Evolutionary conservation across 2,797 vertebrate species (phyloP).

Genomic region (Tadarida brasiliensis): DNA sequence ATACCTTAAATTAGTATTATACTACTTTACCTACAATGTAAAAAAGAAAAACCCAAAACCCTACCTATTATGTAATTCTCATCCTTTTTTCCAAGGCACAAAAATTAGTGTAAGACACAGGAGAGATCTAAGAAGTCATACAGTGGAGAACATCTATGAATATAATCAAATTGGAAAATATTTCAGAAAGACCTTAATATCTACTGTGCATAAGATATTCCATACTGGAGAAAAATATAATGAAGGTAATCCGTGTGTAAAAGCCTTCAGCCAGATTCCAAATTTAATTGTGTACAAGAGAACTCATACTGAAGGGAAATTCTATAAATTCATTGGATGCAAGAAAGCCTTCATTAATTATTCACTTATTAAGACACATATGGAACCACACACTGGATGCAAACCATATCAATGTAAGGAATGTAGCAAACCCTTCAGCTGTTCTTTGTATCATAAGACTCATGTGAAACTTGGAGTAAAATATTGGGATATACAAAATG

Average conservation of each 20-base stretch:
- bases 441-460: conserved; percentile 2
- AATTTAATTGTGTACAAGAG: conserved; percentile 60
- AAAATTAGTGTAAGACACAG: neutral
- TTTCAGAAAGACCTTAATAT: conserved; percentile 34
- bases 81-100: neutral
- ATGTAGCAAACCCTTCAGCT: neutral
- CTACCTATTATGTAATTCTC: neutral
- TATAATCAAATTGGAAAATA: conserved; percentile 59
- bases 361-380: conserved; percentile 33
- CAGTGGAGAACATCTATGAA: conserved; percentile 20
- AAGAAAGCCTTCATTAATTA: conserved; percentile 24
- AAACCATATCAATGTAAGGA: neutral
- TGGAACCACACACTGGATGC: neutral
- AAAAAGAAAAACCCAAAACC: neutral
- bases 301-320: conserved; percentile 73
- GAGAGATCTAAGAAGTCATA: conserved; percentile 61
- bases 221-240: conserved; percentile 22
- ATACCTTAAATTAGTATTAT: conserved; percentile 9
- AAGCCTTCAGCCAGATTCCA: neutral
- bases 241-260: neutral
- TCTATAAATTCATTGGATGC: neutral
- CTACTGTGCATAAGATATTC: neutral
- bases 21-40: neutral
- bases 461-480: neutral
- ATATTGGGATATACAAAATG: neutral